A percentile compares a stretch with the other conserved stretches of the same genome.
Conservation (phyloP, 2,797 vertebrate species). For the Galago senegalensis region DNA sequence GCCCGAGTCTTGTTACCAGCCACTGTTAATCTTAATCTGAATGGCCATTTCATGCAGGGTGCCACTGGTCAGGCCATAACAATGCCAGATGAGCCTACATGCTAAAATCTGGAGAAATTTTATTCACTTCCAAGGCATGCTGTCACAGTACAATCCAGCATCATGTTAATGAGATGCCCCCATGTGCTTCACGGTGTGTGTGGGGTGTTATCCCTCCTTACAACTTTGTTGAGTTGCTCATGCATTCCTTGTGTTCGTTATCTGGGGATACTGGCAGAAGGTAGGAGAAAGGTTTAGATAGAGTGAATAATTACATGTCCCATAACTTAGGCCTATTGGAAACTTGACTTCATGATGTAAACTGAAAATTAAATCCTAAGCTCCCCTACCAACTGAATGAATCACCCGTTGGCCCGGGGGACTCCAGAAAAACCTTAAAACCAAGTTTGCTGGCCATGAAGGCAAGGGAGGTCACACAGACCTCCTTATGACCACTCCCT, state of each 20-base stretch:
- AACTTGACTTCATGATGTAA: neutral
- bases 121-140: too few species aligned
- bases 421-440: neutral
- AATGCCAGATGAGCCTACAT: too few species aligned
- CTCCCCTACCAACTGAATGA: neutral
- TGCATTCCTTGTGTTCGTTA: neutral
- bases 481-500: neutral
- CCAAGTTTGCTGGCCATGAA: neutral
- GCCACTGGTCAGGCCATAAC: too few species aligned
- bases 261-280: neutral
- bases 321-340: neutral
- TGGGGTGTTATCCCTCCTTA: neutral
- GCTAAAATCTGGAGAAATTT: too few species aligned
- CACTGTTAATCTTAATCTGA: too few species aligned
- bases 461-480: neutral
- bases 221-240: neutral
- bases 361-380: neutral
- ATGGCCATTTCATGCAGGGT: too few species aligned
- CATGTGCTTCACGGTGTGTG: neutral
- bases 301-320: neutral
- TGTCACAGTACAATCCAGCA: neutral
- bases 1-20: too few species aligned
- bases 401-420: neutral
- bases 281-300: neutral
- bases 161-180: neutral